Percentiles rank a stretch among this genome's conserved stretches.
Conservation (phyloP, 2,113 vertebrate genomes). For the Ailurus styani region DNA sequence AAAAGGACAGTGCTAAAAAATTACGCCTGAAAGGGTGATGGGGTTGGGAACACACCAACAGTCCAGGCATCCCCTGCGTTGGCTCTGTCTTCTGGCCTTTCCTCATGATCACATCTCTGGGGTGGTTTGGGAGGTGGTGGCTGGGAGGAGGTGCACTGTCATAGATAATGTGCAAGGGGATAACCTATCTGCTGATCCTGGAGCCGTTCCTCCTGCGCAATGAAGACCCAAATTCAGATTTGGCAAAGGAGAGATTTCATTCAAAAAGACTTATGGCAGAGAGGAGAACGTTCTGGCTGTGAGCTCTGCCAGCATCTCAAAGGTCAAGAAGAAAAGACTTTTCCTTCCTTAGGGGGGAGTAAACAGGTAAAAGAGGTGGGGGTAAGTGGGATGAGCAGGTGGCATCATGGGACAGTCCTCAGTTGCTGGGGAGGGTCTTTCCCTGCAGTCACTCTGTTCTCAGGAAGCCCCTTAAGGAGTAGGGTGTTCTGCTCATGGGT, state of each 20-base stretch:
- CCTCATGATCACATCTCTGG: fast-evolving
- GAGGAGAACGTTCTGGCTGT: not conserved
- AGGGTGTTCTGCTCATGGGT: not conserved
- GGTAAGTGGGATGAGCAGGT: not conserved
- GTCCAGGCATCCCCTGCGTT: not conserved
- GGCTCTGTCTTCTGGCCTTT: not conserved
- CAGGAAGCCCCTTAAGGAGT: not conserved
- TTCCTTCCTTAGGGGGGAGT: not conserved
- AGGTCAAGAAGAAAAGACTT: not conserved
- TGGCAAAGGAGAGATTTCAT: not conserved
- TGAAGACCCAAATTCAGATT: not conserved
- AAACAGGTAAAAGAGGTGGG: not conserved
- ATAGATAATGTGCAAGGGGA: not conserved
- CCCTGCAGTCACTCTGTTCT: not conserved
- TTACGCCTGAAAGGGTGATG: not conserved
- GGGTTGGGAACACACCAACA: not conserved
- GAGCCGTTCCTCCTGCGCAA: not conserved
- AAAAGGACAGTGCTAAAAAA: not conserved
- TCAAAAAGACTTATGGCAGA: not conserved
- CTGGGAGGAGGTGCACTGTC: too few relatives aligned
- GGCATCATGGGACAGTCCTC: not conserved
- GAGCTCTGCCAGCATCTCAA: not conserved
- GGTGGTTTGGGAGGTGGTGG: not conserved
- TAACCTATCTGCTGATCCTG: not conserved
- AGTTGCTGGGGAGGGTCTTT: not conserved